These are phyloP conservation scores for Asarcornis scutulata DNA, from an alignment of 2,113 vertebrate genomes.

Conservation along the genomic window DNA sequence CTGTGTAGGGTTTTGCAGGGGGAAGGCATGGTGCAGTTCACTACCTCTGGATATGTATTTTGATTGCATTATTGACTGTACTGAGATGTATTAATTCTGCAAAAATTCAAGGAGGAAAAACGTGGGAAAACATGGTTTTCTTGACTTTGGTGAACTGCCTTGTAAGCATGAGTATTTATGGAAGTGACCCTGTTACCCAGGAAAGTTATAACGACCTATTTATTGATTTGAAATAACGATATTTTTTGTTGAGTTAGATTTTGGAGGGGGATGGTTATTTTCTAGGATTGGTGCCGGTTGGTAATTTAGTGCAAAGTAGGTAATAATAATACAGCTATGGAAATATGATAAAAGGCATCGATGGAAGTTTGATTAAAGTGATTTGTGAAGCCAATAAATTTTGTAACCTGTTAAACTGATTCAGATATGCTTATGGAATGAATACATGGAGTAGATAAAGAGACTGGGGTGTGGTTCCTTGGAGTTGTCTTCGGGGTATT, in stretches of 20 bases:
- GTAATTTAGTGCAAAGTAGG: slow-evolving; percentile 27
- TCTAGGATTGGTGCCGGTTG: neutral
- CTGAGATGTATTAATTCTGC: slow-evolving; percentile 3
- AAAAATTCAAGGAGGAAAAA: slow-evolving; percentile 25
- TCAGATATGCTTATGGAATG: neutral
- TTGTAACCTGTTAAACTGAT: slow-evolving; percentile 7
- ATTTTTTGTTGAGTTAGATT: slow-evolving; percentile 50
- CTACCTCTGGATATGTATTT: neutral
- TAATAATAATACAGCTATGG: slow-evolving; percentile 16
- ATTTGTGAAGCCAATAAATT: neutral
- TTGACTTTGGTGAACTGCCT: slow-evolving; percentile 35
- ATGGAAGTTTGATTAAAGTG: slow-evolving; percentile 33
- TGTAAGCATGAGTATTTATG: slow-evolving; percentile 9
- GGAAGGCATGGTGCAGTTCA: neutral
- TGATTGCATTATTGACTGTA: slow-evolving; percentile 31
- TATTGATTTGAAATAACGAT: slow-evolving; percentile 58
- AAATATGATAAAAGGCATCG: slow-evolving; percentile 23
- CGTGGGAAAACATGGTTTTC: slow-evolving; percentile 26
- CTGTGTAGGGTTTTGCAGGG: neutral
- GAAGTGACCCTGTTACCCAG: slow-evolving; percentile 14
- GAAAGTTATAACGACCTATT: slow-evolving; percentile 42
- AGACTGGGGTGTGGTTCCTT: neutral
- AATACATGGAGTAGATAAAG: neutral
- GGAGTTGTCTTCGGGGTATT: neutral
- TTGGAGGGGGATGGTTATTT: neutral